Conservation (phyloP, 64 coral and sea anemone genomes). For the Porites australiensis region DNA sequence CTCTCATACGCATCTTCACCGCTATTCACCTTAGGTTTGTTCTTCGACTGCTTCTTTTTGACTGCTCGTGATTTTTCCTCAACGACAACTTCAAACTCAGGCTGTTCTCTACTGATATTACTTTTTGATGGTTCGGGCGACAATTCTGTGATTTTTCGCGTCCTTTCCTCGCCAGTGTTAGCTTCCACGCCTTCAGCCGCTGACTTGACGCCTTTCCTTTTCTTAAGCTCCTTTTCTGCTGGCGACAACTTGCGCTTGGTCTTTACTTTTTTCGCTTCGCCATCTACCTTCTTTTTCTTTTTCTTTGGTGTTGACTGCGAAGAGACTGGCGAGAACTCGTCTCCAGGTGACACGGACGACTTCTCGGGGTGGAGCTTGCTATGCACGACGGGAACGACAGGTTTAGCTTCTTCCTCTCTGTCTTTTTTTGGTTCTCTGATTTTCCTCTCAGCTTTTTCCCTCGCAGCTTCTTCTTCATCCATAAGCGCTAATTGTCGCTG, state of each 20-base stretch:
- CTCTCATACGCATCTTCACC: not conserved
- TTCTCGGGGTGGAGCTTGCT: conserved; percentile 73
- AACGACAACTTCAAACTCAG: not conserved
- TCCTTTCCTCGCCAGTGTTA: not conserved
- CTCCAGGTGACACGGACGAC: conserved; percentile 44
- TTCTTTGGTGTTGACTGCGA: conserved; percentile 53
- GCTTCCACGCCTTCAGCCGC: not conserved
- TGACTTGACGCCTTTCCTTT: conserved; percentile 34
- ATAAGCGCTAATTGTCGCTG: conserved; percentile 87
- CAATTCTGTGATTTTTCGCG: not conserved
- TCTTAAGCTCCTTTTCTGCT: conserved; percentile 44
- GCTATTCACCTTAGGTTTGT: not conserved
- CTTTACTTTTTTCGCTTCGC: conserved; percentile 45
- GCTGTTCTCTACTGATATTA: not conserved
- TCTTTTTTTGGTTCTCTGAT: conserved; percentile 20
- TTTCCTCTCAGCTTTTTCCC: conserved; percentile 31
- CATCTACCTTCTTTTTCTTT: conserved; percentile 69
- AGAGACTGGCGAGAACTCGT: conserved; percentile 9
- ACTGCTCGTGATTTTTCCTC: not conserved
- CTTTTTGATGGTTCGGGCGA: not conserved
- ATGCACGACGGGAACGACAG: conserved; percentile 51
- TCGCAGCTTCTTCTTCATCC: conserved; percentile 84
- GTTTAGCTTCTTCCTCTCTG: conserved; percentile 42
- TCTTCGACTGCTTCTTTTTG: conserved; percentile 23
- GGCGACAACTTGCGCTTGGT: conserved; percentile 50